A percentile compares a stretch with the other conserved stretches of the same genome.
These are phyloP conservation scores for Montifringilla adamsi DNA, from an alignment of 2,113 vertebrate genomes.

Conservation along the genomic window DNA sequence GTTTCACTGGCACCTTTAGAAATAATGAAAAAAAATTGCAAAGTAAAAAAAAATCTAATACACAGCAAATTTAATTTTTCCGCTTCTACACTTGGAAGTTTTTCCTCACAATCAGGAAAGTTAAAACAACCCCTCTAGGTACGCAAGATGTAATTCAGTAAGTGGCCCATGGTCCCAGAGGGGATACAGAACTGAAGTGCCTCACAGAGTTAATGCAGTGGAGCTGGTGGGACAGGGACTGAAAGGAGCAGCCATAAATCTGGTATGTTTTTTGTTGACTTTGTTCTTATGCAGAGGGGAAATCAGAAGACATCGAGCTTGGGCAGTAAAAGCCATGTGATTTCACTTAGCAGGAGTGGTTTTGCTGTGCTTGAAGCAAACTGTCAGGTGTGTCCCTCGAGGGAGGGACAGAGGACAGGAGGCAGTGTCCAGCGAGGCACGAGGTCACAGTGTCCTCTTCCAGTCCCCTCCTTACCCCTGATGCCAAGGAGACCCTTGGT, in stretches of 20 bases:
- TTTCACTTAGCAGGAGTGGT: background rate
- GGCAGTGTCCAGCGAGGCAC: background rate
- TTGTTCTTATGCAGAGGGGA: background rate
- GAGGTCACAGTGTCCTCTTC: background rate
- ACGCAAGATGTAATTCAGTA: background rate
- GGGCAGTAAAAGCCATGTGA: background rate
- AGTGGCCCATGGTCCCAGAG: fast-evolving
- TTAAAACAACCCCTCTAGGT: background rate
- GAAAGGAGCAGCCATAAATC: background rate
- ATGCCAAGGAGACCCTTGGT: background rate
- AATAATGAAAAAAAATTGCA: background rate
- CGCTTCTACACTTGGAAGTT: background rate
- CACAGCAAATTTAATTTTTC: background rate
- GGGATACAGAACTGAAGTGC: background rate
- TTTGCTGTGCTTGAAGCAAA: background rate
- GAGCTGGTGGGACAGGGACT: background rate
- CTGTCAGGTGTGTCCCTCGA: background rate
- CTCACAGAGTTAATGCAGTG: background rate
- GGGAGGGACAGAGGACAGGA: background rate
- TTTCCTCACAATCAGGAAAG: background rate
- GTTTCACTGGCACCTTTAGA: background rate
- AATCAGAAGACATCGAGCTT: background rate
- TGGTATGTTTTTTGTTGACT: background rate
- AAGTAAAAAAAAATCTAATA: background rate
- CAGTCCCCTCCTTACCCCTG: background rate